Percentiles rank a stretch among this genome's conserved stretches.
Evolutionary conservation across 2,888 invertebrate genomes (phyloP).

Genomic region (Panopea generosa): DNA sequence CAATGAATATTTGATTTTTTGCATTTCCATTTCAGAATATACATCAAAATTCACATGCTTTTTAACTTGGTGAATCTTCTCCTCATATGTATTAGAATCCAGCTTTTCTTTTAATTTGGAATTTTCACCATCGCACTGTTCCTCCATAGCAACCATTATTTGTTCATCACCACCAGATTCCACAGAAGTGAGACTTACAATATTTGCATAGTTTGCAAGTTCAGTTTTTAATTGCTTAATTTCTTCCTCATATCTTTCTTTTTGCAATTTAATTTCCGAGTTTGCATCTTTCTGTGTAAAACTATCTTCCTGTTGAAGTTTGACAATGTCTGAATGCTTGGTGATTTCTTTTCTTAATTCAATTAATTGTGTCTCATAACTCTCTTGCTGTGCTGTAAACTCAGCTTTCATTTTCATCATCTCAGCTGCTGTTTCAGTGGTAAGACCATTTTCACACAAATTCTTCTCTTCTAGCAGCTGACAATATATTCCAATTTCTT

Average conservation of each 20-base stretch:
- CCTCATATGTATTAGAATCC: too few relatives aligned
- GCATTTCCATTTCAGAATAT: slow-evolving; percentile 19
- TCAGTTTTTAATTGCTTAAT: too few relatives aligned
- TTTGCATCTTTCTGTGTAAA: not conserved
- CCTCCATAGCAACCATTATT: too few relatives aligned
- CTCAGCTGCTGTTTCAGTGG: not conserved
- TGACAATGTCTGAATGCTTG: not conserved
- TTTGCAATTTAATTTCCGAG: not conserved
- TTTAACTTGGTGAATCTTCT: slow-evolving; percentile 3
- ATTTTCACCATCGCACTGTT: too few relatives aligned
- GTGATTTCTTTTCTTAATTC: slow-evolving; percentile 15
- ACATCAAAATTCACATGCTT: slow-evolving; percentile 24
- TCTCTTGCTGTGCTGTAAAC: slow-evolving; percentile 7
- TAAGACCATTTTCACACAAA: not conserved
- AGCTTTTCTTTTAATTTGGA: too few relatives aligned
- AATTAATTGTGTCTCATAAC: slow-evolving; percentile 14
- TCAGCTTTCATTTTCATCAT: not conserved
- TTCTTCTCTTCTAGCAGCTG: slow-evolving; percentile 32
- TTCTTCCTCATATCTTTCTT: not conserved
- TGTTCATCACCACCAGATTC: too few relatives aligned
- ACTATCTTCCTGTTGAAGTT: not conserved
- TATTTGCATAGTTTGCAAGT: too few relatives aligned
- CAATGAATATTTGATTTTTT: slow-evolving; percentile 15
- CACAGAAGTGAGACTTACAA: too few relatives aligned
- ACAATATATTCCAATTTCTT: slow-evolving; percentile 44